phyloP scores from a whole-genome alignment of 2,797 vertebrate species.

The Salarias fasciatus region DNA sequence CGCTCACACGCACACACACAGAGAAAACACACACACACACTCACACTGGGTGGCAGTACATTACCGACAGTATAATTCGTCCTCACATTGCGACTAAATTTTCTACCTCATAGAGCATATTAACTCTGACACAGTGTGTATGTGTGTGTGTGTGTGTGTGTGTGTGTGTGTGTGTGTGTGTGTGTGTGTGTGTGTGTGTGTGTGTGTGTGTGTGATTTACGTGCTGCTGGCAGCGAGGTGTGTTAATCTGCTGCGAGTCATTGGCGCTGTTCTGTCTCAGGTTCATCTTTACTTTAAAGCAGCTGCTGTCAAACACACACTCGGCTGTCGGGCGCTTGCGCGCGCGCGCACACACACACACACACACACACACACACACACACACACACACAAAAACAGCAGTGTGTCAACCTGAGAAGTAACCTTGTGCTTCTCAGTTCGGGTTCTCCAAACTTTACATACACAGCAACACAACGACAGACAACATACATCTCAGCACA shows the following conservation, averaged over 20 bases:
- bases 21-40: constrained; percentile 2
- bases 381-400: constrained; percentile 2
- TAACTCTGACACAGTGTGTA: neutral
- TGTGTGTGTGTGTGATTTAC: constrained; percentile 28
- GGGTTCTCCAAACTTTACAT: neutral
- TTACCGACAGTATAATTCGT: no score
- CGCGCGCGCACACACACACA: no score
- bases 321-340: neutral
- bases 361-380: no score
- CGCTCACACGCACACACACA: constrained; percentile 14
- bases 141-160: constrained; percentile 3
- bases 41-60: neutral
- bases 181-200: constrained; percentile 26
- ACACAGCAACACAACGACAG: no score
- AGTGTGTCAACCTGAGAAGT: no score
- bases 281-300: constrained; percentile 34
- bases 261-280: constrained; percentile 19
- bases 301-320: constrained; percentile 15
- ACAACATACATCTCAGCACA: no score
- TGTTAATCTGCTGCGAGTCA: constrained; percentile 48
- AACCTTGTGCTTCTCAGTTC: no score
- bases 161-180: constrained; percentile 21
- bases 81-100: no score
- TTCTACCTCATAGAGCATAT: constrained; percentile 4
- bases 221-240: constrained; percentile 28